Percentiles rank a stretch among this genome's conserved stretches.
phyloP scores from a whole-genome alignment of 35 echinoderm and acorn worm species.

The Chiridota heheva region DNA sequence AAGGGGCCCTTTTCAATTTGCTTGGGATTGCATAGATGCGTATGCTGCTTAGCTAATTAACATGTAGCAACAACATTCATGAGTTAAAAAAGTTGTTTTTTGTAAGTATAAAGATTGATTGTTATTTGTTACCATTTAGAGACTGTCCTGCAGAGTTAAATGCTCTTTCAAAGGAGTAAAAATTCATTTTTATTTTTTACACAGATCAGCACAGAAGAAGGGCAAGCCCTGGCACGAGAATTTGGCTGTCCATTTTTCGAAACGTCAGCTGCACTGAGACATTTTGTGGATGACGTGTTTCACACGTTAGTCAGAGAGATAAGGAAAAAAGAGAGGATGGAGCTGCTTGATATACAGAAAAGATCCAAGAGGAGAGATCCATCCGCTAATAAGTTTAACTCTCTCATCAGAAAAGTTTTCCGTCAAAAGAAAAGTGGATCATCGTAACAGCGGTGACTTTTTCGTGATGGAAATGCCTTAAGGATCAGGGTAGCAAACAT shows the following conservation, averaged over 20 bases:
- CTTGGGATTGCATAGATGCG: too few species aligned
- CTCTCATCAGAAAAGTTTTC: constrained; percentile 70
- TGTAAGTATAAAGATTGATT: too few species aligned
- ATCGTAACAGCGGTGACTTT: constrained; percentile 66
- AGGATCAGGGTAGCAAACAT: too few species aligned
- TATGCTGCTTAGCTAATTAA: too few species aligned
- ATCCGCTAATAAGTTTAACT: constrained; percentile 66
- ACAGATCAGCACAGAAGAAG: constrained; percentile 87
- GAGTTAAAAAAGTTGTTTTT: background rate
- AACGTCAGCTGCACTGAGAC: constrained; percentile 90
- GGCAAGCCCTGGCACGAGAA: constrained; percentile 85
- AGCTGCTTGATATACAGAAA: constrained; percentile 84
- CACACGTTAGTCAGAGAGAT: constrained; percentile 96
- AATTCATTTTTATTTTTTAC: background rate
- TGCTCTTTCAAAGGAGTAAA: too few species aligned
- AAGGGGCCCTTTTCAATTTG: too few species aligned
- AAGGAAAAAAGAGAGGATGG: constrained; percentile 81
- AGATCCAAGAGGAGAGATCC: constrained; percentile 80
- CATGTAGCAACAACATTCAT: background rate
- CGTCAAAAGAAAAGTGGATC: constrained; percentile 64
- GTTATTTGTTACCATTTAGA: too few species aligned
- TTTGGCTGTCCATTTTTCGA: constrained; percentile 99
- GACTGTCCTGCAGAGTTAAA: too few species aligned
- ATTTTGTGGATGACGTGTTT: constrained; percentile 98
- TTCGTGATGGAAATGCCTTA: too few species aligned